Base-by-base conservation (phyloP, 2,113 vertebrate species). In the Ciconia boyciana region DNA sequence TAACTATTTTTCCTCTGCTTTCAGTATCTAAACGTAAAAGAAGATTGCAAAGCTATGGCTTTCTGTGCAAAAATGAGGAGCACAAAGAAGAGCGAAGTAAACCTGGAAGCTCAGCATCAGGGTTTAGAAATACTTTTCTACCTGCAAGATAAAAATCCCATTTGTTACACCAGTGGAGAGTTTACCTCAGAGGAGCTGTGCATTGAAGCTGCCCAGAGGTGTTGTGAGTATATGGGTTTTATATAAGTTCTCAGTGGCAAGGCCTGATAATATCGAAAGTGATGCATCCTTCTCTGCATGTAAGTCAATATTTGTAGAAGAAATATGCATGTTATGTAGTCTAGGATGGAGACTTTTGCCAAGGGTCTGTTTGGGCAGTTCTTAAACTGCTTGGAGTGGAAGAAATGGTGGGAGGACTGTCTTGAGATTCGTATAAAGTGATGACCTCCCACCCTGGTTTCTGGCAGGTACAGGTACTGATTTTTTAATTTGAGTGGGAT, bases 1-100 rank as follows among this genome's bases (percentile, higher is more conserved):
- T 34, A 41, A 10, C 22, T 77, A 2, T 14, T 60, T 72, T 65
- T 70, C 62, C n/a, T 94, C n/a, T 44, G 1, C 18, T 46, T 83
- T 12, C 93, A 99, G 99, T 97, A 98, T 98, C 98, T 99, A 98
- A 98, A 98, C 94, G 98, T 98, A 92, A 98, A 97, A 96, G 97
- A 98, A 96, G 97, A 98, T 94, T 98, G 97, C 96, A 98, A 98
- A 99, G 99, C 98, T 93, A 99, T 99, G 99, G 99, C 99, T 98
- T 99, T 99, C 98, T 99, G 99, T 98, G 98, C 99, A 85, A 99
- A 99, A 97, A 99, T 99, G 99, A 99, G 98, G 98, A 99, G 96
- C 97, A 98, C 98, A 36, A 98, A 97, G 94, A 99, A 98, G 74
- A 95, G 88, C 0, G 99, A 99, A 32, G 93, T 98, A 70, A 96